Percentiles rank a stretch among this genome's conserved stretches.
These are phyloP conservation scores for Limosa lapponica DNA, from an alignment of 2,797 vertebrate genomes.

Conservation along the genomic window DNA sequence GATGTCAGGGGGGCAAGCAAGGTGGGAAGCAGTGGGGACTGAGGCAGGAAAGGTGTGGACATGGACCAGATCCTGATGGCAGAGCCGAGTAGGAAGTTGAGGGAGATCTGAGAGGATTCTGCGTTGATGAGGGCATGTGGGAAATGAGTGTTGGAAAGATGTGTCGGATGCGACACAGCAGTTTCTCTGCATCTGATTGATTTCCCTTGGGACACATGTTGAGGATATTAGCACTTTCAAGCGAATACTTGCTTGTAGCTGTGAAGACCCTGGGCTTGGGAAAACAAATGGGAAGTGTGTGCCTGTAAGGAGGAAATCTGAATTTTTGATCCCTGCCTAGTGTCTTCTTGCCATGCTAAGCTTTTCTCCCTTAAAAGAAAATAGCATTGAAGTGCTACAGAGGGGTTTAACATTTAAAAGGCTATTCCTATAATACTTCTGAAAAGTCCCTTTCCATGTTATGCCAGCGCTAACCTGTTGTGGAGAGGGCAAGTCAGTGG, in stretches of 20 bases:
- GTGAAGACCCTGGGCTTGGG: constrained; percentile 1
- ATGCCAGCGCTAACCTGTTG: background rate
- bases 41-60: background rate
- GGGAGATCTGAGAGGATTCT: background rate
- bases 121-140: background rate
- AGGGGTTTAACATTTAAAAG: constrained; percentile 41
- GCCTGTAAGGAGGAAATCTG: background rate
- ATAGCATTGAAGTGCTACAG: background rate
- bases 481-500: background rate
- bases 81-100: background rate
- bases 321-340: background rate
- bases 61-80: background rate
- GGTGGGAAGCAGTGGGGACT: background rate
- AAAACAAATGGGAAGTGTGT: constrained; percentile 45
- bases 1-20: background rate
- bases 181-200: background rate
- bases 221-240: constrained; percentile 26
- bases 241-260: background rate
- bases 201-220: background rate
- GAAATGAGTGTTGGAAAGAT: constrained; percentile 4
- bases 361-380: constrained; percentile 14
- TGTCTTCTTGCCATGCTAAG: background rate
- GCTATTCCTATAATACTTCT: background rate
- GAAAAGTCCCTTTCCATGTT: background rate
- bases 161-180: background rate